Evolutionary conservation across 2,113 vertebrate species (phyloP).

Genomic region (Leuciscus idus): DNA sequence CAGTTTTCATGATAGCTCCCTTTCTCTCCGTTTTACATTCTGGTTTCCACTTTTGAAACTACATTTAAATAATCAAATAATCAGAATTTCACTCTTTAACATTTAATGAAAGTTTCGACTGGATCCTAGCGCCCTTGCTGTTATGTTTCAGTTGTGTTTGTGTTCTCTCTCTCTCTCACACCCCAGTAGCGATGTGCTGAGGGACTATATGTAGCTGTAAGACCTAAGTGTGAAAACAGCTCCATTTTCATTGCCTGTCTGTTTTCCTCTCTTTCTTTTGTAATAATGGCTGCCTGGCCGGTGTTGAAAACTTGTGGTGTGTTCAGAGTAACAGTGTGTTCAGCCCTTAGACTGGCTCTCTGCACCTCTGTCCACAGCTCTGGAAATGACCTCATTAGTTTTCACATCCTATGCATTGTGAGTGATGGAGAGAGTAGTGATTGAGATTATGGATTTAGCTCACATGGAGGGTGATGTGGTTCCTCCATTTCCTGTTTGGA

Average conservation of each 20-base stretch:
- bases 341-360: conserved; percentile 6
- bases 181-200: conserved; percentile 17
- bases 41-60: background rate
- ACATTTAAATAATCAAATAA: background rate
- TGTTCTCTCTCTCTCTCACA: background rate
- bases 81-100: background rate
- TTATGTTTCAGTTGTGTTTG: conserved; percentile 21
- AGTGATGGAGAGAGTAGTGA: conserved; percentile 51
- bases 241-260: conserved; percentile 24
- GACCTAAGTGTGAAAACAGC: conserved; percentile 46
- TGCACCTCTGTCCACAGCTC: conserved; percentile 35
- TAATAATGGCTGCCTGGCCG: conserved; percentile 30
- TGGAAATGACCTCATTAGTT: conserved; percentile 58
- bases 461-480: conserved; percentile 8
- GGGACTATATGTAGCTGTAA: conserved; percentile 16
- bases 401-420: conserved; percentile 51
- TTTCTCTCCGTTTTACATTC: background rate
- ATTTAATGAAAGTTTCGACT: background rate
- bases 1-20: background rate
- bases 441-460: conserved; percentile 40
- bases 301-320: conserved; percentile 46
- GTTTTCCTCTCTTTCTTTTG: conserved; percentile 38
- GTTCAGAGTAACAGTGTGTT: background rate
- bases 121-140: background rate
- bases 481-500: conserved; percentile 7